Base-by-base conservation (phyloP, 2,888 invertebrate genomes). In the Scaptomyza caliginosa region DNA sequence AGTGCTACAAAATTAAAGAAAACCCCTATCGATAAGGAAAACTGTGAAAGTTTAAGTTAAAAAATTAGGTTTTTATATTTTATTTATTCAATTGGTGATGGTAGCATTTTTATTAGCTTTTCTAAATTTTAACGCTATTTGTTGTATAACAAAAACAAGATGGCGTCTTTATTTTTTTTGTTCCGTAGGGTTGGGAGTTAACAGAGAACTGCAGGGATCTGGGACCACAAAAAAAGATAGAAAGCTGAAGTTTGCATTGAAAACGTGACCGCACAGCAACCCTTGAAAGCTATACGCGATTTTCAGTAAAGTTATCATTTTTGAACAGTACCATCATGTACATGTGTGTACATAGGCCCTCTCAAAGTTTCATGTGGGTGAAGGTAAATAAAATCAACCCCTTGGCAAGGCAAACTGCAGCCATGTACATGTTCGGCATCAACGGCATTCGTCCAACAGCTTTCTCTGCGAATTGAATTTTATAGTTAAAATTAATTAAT, bases 131-230 rank as follows among this genome's bases (percentile, higher is more conserved):
- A n/a, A 30, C 4, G n/a, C 4, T 30, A 0, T 30, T 3, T 1
- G n/a, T n/a, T 30, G 4, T 3, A 26, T 8, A 26, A 26, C 3
- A 26, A 39, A 21, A 10, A 23, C 46, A 71, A 70, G 66, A 71
- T 71, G 71, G 72, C 71, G 60, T 23, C 54, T 10, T 2, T 10
- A 30, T 30, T 8, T 7, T 21, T 34, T 6, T 28, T 13, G 48
- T 7, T 4, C 5, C 4, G 7, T 7, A 13, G 56, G 69, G 69
- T 45, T 63, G 52, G 40, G 63, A 49, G 19, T 21, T 19, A 17
- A 48, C 56, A 40, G 55, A 17, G 8, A 36, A 11, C 4, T 8
- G 49, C n/a, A 32, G 26, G 26, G 28, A 3, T 40, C 49, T 36
- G n/a, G 24, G 24, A 19, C 8, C 21, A n/a, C 4, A 7, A 63